A percentile compares a stretch with the other conserved stretches of the same genome.
phyloP scores from a whole-genome alignment of 2,113 vertebrate species.

The Mellivora capensis region DNA sequence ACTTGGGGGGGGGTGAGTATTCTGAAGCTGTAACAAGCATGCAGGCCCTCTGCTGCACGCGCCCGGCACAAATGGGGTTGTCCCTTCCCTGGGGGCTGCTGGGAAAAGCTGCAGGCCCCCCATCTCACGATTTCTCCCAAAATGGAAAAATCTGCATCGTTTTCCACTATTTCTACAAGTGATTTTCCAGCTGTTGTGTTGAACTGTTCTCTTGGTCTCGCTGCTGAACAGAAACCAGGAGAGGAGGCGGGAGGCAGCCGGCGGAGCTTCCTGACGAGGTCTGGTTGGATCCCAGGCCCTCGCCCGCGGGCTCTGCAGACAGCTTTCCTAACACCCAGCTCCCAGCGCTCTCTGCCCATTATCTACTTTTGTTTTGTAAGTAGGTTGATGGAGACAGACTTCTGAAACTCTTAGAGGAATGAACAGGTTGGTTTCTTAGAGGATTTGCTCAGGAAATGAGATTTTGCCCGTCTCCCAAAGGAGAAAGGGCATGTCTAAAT shows the following conservation, averaged over 20 bases:
- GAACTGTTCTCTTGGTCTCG: background rate
- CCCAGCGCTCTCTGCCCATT: background rate
- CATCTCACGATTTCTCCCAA: background rate
- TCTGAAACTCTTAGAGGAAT: slow-evolving; percentile 29
- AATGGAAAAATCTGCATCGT: background rate
- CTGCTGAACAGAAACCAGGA: background rate
- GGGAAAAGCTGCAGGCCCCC: background rate
- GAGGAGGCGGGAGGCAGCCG: background rate
- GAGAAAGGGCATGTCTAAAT: slow-evolving; percentile 51
- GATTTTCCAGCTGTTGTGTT: too few relatives aligned
- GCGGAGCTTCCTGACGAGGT: accelerated
- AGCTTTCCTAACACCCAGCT: accelerated
- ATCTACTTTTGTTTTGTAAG: background rate
- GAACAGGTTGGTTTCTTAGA: slow-evolving; percentile 43
- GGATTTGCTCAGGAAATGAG: slow-evolving; percentile 71
- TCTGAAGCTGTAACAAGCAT: accelerated
- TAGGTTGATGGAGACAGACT: background rate
- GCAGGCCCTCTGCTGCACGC: background rate
- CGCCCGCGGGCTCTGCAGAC: accelerated
- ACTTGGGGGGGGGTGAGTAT: too few relatives aligned
- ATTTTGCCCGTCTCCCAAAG: slow-evolving; percentile 58
- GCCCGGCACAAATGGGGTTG: background rate
- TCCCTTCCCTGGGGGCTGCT: background rate
- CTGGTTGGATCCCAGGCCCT: accelerated
- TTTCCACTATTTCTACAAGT: too few relatives aligned